Evolutionary conservation across 1,140 invertebrate species (phyloP).

Genomic region (Teleogryllus occipitalis): DNA sequence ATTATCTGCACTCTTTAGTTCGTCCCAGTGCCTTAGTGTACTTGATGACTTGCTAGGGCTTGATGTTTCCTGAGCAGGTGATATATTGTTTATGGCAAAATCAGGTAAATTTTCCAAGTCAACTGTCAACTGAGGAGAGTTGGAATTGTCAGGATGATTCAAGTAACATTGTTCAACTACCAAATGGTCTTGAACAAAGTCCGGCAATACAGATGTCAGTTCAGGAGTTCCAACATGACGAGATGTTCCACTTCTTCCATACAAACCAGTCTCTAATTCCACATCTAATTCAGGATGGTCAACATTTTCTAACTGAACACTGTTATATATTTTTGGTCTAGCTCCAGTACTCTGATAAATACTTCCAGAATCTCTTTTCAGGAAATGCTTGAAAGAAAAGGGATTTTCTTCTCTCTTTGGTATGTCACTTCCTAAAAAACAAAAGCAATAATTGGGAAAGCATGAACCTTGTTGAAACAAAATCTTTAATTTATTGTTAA

Average conservation of each 20-base stretch:
- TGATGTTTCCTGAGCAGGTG: background rate
- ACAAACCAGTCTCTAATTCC: conserved; percentile 13
- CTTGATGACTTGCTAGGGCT: conserved; percentile 12
- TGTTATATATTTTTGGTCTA: conserved; percentile 45
- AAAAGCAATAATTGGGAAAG: background rate
- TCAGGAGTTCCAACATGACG: conserved; percentile 24
- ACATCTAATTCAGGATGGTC: background rate
- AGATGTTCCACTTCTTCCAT: conserved; percentile 9
- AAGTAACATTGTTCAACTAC: conserved; percentile 50
- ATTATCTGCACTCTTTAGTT: conserved; percentile 26
- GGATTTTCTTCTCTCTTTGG: conserved; percentile 57
- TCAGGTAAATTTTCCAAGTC: conserved; percentile 48
- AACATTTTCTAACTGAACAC: background rate
- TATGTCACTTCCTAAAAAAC: conserved; percentile 36
- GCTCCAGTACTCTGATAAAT: conserved; percentile 45
- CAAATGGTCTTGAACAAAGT: conserved; percentile 53
- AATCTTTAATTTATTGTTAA: no score
- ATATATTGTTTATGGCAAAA: conserved; percentile 43
- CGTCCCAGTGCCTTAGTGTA: conserved; percentile 27
- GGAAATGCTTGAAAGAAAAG: conserved; percentile 74
- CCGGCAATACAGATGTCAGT: conserved; percentile 44
- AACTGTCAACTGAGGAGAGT: conserved; percentile 29
- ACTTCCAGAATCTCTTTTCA: conserved; percentile 44
- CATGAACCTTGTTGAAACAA: no score
- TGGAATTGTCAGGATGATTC: conserved; percentile 36